Evolutionary conservation across 2,797 vertebrate species (phyloP).

Genomic region (Halcyon badia): DNA sequence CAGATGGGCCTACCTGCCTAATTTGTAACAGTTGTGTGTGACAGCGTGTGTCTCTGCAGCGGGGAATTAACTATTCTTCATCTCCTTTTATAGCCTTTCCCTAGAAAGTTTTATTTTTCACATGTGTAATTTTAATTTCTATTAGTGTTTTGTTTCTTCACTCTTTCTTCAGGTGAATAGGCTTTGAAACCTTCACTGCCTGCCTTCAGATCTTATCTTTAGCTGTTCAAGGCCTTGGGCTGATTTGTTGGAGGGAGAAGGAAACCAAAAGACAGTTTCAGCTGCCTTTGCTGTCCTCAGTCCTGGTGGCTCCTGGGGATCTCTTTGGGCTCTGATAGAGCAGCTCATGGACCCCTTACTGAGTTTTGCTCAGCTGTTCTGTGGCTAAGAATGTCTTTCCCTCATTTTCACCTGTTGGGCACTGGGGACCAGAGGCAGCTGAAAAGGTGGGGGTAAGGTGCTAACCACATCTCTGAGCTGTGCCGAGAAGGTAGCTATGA

Average conservation of each 20-base stretch:
- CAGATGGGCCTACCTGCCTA: not conserved
- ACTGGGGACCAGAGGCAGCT: not conserved
- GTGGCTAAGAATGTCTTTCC: not conserved
- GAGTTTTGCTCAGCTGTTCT: not conserved
- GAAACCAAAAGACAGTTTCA: not conserved
- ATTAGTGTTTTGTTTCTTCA: not conserved
- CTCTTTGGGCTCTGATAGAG: not conserved
- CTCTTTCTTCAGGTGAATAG: not conserved
- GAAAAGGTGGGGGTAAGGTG: not conserved
- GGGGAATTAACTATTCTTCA: not conserved
- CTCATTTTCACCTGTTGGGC: not conserved
- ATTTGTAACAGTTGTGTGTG: not conserved
- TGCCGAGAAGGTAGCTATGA: not conserved
- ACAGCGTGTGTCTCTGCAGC: not conserved
- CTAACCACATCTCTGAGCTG: fast-evolving
- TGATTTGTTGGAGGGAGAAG: not conserved
- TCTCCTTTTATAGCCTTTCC: not conserved
- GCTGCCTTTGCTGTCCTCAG: not conserved
- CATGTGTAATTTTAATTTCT: not conserved
- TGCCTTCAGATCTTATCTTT: not conserved
- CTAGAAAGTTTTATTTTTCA: not conserved
- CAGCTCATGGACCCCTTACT: not conserved
- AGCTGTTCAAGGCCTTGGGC: not conserved
- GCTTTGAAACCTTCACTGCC: not conserved
- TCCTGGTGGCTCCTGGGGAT: not conserved